Percentiles rank a stretch among this genome's conserved stretches.
Conservation (phyloP, 2,797 vertebrate genomes). For the Tenualosa ilisha region DNA sequence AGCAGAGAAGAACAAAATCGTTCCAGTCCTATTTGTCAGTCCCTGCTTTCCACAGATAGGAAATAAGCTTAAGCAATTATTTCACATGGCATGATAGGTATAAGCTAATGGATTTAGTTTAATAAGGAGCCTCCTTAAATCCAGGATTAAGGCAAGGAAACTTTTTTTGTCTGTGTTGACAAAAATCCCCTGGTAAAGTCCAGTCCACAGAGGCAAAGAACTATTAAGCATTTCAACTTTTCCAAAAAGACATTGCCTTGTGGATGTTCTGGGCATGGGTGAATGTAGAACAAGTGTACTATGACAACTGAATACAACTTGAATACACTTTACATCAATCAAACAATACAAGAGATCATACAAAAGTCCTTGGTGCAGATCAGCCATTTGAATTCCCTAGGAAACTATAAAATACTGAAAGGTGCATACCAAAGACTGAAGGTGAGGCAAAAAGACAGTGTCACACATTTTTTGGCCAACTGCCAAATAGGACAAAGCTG, state of each 20-base stretch:
- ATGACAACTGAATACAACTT: not conserved
- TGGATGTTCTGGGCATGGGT: not conserved
- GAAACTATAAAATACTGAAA: not conserved
- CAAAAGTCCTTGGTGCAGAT: not conserved
- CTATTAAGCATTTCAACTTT: conserved; percentile 15
- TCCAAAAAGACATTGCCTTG: not conserved
- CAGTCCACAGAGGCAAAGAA: conserved; percentile 27
- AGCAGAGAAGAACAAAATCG: conserved; percentile 1
- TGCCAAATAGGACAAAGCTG: not conserved
- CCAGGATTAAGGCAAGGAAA: conserved; percentile 35
- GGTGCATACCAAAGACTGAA: too few species aligned
- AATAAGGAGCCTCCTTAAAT: conserved; percentile 42
- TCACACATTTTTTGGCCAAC: not conserved
- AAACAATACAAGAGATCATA: not conserved
- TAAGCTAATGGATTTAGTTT: conserved; percentile 44
- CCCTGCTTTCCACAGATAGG: conserved; percentile 34
- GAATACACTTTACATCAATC: not conserved
- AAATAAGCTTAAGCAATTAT: conserved; percentile 40
- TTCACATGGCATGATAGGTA: conserved; percentile 35
- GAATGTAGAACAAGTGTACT: not conserved
- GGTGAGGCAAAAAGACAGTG: not conserved
- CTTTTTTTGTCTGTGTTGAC: conserved; percentile 36
- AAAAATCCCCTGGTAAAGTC: conserved; percentile 35
- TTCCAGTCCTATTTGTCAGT: not conserved
- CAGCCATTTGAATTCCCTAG: not conserved